phyloP scores from a whole-genome alignment of 2,888 invertebrate species.

The Acanthosepion lycidas region DNA sequence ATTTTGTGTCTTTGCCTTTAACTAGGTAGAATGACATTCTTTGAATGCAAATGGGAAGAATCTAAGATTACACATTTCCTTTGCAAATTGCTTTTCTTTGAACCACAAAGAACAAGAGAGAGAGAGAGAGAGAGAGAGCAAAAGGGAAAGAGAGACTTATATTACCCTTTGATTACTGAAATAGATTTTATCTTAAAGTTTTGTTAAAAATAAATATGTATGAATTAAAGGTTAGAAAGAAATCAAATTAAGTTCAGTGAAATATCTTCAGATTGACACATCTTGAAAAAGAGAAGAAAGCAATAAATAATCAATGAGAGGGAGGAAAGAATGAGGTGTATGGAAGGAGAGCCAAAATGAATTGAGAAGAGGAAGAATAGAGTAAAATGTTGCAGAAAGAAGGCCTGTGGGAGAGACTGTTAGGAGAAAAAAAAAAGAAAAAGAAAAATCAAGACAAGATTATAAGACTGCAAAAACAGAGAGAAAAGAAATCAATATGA shows the following conservation, averaged over 20 bases:
- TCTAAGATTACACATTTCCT: conserved; percentile 17
- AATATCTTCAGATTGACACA: not conserved
- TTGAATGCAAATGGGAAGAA: not conserved
- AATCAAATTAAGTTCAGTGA: not conserved
- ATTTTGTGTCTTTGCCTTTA: not conserved
- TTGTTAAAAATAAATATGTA: not conserved
- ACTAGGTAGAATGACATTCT: not conserved
- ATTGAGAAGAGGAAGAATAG: not conserved
- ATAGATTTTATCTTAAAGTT: not conserved
- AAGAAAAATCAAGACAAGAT: not conserved
- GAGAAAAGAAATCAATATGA: not conserved
- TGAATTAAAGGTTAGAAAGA: not conserved
- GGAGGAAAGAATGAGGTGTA: no score
- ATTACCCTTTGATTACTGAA: not conserved
- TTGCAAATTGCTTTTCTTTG: not conserved
- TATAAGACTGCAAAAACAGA: not conserved
- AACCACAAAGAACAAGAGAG: not conserved
- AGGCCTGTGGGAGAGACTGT: not conserved
- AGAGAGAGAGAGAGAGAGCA: not conserved
- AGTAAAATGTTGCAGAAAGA: not conserved
- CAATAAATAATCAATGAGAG: not conserved
- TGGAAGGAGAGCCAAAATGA: no score
- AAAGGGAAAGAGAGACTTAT: not conserved
- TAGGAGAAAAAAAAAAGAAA: not conserved
- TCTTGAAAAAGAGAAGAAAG: no score